Evolutionary conservation across 2,113 vertebrate species (phyloP).

Genomic region (Axis porcinus): DNA sequence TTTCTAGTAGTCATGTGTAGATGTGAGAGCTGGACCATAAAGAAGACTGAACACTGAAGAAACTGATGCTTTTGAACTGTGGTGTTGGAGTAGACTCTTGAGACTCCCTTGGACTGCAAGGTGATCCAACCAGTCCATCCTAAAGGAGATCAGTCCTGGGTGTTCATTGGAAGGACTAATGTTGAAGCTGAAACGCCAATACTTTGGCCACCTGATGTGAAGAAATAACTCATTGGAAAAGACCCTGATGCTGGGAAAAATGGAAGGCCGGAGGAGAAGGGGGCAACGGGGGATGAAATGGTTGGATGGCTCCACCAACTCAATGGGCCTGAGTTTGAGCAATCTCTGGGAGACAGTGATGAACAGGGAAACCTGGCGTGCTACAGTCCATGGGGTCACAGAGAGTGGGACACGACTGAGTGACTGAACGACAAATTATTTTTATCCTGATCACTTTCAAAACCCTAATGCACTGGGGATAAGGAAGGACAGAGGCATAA

Average conservation of each 20-base stretch:
- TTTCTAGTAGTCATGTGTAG: neutral
- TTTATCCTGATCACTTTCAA: neutral
- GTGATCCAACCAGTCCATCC: neutral
- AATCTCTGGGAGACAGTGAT: neutral
- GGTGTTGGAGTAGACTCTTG: neutral
- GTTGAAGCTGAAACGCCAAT: neutral
- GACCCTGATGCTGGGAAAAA: neutral
- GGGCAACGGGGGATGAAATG: neutral
- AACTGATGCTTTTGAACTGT: neutral
- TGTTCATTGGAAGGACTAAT: neutral
- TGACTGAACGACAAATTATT: neutral
- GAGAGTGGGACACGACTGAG: neutral
- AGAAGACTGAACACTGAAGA: neutral
- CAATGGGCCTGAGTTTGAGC: neutral
- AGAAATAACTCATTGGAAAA: neutral
- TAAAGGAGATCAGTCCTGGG: neutral
- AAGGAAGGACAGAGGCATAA: neutral
- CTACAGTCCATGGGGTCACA: neutral
- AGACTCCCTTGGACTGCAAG: neutral
- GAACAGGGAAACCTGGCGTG: neutral
- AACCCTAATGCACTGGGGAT: neutral
- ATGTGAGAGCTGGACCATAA: neutral
- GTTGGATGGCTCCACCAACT: neutral
- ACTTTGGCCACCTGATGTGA: neutral
- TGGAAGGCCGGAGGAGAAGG: neutral